Evolutionary conservation across 1,140 invertebrate genomes (phyloP).

Genomic region (Lineus longissimus): DNA sequence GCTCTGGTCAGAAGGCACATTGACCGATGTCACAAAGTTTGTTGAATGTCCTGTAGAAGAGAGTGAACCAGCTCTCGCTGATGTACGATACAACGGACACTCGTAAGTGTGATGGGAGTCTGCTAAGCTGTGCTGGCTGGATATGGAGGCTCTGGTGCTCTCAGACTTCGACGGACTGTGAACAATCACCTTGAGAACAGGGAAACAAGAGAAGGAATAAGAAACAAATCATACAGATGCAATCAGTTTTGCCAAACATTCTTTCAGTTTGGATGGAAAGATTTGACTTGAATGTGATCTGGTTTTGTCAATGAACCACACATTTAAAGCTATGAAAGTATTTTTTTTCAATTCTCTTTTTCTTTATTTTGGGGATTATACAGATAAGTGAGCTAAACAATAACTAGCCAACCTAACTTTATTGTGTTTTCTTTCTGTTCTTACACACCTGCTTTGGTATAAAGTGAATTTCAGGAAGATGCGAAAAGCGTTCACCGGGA

Average conservation of each 20-base stretch:
- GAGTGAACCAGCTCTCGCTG: slow-evolving; percentile 71
- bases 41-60: slow-evolving; percentile 82
- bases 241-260: too few relatives aligned
- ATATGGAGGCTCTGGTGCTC: too few relatives aligned
- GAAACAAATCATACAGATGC: slow-evolving; percentile 16
- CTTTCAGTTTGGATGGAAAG: too few relatives aligned
- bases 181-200: neutral
- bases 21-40: slow-evolving; percentile 68
- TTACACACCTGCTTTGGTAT: slow-evolving; percentile 53
- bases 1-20: slow-evolving; percentile 35
- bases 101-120: slow-evolving; percentile 59
- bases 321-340: too few relatives aligned
- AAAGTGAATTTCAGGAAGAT: slow-evolving; percentile 69
- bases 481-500: slow-evolving; percentile 69
- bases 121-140: too few relatives aligned
- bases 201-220: slow-evolving; percentile 40
- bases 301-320: too few relatives aligned
- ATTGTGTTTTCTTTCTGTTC: too few relatives aligned
- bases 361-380: too few relatives aligned
- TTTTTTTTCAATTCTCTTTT: too few relatives aligned
- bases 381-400: too few relatives aligned
- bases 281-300: too few relatives aligned
- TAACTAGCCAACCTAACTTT: too few relatives aligned
- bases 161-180: neutral
- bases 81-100: slow-evolving; percentile 78